A percentile compares a stretch with the other conserved stretches of the same genome.
Conservation (phyloP, 1,140 invertebrate genomes). For the Drosophila pandora region DNA sequence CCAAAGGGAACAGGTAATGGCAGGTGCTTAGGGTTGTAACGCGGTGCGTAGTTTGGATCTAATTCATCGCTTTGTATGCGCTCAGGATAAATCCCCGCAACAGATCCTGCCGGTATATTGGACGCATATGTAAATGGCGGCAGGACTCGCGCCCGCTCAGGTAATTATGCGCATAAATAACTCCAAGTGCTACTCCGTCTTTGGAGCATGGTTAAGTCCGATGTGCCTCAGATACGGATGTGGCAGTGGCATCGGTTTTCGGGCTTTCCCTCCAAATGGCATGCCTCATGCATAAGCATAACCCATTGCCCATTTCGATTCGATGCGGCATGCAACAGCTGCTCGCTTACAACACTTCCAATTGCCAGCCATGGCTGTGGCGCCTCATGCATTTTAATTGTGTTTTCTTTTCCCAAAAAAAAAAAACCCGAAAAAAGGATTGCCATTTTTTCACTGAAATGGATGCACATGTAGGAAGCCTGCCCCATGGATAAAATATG, state of each 20-base stretch:
- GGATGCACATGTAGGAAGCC: background rate
- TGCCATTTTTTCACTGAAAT: background rate
- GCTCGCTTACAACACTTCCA: conserved; percentile 59
- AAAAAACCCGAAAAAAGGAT: conserved; percentile 9
- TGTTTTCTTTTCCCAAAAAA: conserved; percentile 7
- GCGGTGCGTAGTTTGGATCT: conserved; percentile 17
- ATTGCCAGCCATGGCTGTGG: conserved; percentile 15
- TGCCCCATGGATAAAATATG: background rate
- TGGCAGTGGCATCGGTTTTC: background rate
- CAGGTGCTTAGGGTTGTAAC: background rate
- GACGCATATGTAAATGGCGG: conserved; percentile 65
- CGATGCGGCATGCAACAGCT: conserved; percentile 78
- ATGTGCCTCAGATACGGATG: background rate
- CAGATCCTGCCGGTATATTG: conserved; percentile 38
- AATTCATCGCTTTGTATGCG: conserved; percentile 65
- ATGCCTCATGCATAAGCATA: conserved; percentile 77
- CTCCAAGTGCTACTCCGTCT: conserved; percentile 24
- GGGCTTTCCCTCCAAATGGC: background rate
- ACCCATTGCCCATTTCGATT: conserved; percentile 52
- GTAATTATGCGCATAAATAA: conserved; percentile 79
- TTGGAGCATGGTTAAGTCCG: background rate
- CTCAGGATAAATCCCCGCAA: conserved; percentile 49
- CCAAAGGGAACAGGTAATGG: conserved; percentile 18
- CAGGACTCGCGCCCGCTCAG: conserved; percentile 8
- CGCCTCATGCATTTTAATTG: conserved; percentile 68